A percentile compares a stretch with the other conserved stretches of the same genome.
phyloP scores from a whole-genome alignment of 92 coral and sea anemone genomes.

The Micromussa lordhowensis region DNA sequence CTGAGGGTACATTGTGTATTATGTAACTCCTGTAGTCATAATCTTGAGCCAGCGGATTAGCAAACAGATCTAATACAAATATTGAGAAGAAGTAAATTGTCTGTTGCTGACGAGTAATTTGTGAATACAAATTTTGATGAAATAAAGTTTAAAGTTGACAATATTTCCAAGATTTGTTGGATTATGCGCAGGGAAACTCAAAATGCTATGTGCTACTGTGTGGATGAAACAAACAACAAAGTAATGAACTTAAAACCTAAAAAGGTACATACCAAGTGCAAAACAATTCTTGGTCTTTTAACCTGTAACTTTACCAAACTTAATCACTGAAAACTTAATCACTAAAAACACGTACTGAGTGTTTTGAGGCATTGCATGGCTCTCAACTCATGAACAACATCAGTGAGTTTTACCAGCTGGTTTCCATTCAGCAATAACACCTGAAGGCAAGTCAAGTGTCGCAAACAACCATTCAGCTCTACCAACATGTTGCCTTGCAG shows the following conservation, averaged over 20 bases:
- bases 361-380: slow-evolving; percentile 87
- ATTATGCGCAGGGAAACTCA: no score
- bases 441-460: slow-evolving; percentile 85
- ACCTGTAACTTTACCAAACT: no score
- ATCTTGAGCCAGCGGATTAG: slow-evolving; percentile 95
- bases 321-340: no score
- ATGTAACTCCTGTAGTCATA: slow-evolving; percentile 94
- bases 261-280: no score
- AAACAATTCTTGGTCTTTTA: no score
- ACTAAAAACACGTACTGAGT: slow-evolving; percentile 89
- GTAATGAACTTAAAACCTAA: no score
- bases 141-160: no score
- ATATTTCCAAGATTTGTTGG: no score
- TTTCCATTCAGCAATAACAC: slow-evolving; percentile 94
- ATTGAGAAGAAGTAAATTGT: background rate
- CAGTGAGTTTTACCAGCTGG: slow-evolving; percentile 90
- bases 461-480: slow-evolving; percentile 84
- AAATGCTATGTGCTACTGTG: no score
- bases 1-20: slow-evolving; percentile 83
- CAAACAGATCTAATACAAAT: slow-evolving; percentile 83
- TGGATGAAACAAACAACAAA: no score
- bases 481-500: slow-evolving; percentile 88
- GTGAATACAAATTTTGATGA: no score
- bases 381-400: slow-evolving; percentile 90
- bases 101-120: background rate